Percentiles rank a stretch among this genome's conserved stretches.
phyloP scores from a whole-genome alignment of 2,888 invertebrate species.

The Sericinus montela region DNA sequence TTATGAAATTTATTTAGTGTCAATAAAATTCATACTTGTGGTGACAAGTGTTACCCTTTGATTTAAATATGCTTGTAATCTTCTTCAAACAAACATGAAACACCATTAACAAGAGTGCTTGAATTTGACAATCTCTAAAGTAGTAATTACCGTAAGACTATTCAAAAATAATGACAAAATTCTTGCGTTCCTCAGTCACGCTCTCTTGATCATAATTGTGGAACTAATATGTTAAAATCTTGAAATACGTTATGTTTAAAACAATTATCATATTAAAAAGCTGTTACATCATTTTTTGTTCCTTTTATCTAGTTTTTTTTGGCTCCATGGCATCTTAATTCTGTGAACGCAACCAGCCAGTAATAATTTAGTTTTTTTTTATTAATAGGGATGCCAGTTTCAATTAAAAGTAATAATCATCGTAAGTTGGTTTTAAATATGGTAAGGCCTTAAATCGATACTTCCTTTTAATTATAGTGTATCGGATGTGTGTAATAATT shows the following conservation, averaged over 20 bases:
- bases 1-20: no score
- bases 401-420: not conserved
- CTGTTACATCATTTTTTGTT: not conserved
- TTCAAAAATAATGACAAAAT: no score
- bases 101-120: no score
- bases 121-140: no score
- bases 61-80: no score
- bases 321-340: no score
- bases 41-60: no score
- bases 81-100: no score
- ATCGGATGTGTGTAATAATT: not conserved
- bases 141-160: not conserved
- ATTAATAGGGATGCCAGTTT: not conserved
- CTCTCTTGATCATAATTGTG: constrained; percentile 6
- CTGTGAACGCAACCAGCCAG: no score
- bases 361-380: not conserved
- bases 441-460: not conserved
- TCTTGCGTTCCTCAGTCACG: constrained; percentile 1
- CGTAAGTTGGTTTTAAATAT: not conserved
- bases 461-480: constrained; percentile 3
- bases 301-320: not conserved
- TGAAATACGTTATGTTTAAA: not conserved
- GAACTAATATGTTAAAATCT: not conserved
- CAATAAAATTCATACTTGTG: no score
- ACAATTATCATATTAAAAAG: not conserved